Evolutionary conservation across 2,888 invertebrate genomes (phyloP), one percentile per base, ranked within the genome.

Genomic region (Prenolepis imparis): DNA sequence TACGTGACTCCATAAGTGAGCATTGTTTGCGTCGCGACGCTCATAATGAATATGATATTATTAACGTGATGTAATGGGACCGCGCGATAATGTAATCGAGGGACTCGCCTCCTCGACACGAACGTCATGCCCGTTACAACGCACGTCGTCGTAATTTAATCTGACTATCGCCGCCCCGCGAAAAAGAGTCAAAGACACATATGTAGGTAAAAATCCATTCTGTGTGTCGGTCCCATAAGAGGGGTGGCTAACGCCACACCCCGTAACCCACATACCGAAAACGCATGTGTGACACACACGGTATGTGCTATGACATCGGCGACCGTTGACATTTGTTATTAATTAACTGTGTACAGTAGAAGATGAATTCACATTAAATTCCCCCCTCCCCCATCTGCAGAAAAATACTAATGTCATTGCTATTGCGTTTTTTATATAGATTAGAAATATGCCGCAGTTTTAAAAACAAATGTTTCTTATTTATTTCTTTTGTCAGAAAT

Each of bases 251-350:
- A 82, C 66, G 88, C 91, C 91, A 89, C 91, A 88, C 91, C 91
- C 87, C 84, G 84, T 90, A 91, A 91, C 91, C 91, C 86, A 91
- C 87, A 91, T 91, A 91, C 83, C 81, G 21, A 64, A 86, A 74
- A 66, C 70, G 18, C 59, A 59, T 24, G 36, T 78, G 68, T 41
- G 28, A 78, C 32, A 28, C 28, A 70, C 55, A 70, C 21, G 78
- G 52, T 57, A 21, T 18, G 44, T 8, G 28, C 28, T 28, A 55
- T 64, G n/a, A 77, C 9, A 44, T 21, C n/a, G 57, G 11, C 57
- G 21, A 55, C 59, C 70, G 44, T 59, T 80, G 78, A 70, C 72
- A 44, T 80, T 80, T 61, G 59, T 80, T 36, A n/a, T 59, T 70
- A 59, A 78, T 78, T 78, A 70, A 70, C 21, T 59, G n/a, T n/a